Evolutionary conservation across 2,797 vertebrate species (phyloP).

Genomic region (Cryptoblepharus egeriae): DNA sequence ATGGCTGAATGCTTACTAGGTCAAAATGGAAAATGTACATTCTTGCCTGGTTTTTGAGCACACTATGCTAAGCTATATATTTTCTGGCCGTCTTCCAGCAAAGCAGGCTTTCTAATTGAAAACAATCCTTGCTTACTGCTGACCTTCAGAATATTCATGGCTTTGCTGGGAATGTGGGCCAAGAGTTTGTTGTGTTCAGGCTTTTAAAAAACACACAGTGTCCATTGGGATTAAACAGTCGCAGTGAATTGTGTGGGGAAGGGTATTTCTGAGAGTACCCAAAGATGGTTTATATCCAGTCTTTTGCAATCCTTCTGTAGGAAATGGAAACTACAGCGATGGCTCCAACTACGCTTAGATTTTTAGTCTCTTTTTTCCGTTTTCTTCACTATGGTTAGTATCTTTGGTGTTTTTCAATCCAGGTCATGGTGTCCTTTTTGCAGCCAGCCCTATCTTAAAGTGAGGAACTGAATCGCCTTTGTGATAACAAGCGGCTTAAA

Average conservation of each 20-base stretch:
- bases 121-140: slow-evolving; percentile 59
- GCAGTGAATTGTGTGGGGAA: slow-evolving; percentile 27
- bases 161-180: slow-evolving; percentile 53
- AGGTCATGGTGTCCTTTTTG: slow-evolving; percentile 50
- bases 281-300: slow-evolving; percentile 45
- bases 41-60: slow-evolving; percentile 35
- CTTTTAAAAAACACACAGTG: slow-evolving; percentile 31
- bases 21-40: slow-evolving; percentile 32
- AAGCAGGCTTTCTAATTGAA: slow-evolving; percentile 63
- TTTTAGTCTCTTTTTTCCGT: slow-evolving; percentile 29
- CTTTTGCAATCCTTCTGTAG: not conserved
- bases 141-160: slow-evolving; percentile 57
- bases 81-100: slow-evolving; percentile 58
- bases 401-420: slow-evolving; percentile 39
- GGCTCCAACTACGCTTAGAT: slow-evolving; percentile 29
- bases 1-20: slow-evolving; percentile 4
- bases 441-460: slow-evolving; percentile 40
- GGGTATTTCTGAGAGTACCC: slow-evolving; percentile 26
- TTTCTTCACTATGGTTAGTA: slow-evolving; percentile 51
- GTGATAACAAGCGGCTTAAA: slow-evolving; percentile 34
- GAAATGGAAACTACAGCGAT: slow-evolving; percentile 49
- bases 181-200: slow-evolving; percentile 36
- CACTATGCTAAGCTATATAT: slow-evolving; percentile 40
- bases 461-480: slow-evolving; percentile 33
- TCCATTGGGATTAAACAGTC: slow-evolving; percentile 25